Evolutionary conservation across 2,888 invertebrate genomes (phyloP), one percentile per base, ranked within the genome.

Genomic region (Spodoptera littoralis): DNA sequence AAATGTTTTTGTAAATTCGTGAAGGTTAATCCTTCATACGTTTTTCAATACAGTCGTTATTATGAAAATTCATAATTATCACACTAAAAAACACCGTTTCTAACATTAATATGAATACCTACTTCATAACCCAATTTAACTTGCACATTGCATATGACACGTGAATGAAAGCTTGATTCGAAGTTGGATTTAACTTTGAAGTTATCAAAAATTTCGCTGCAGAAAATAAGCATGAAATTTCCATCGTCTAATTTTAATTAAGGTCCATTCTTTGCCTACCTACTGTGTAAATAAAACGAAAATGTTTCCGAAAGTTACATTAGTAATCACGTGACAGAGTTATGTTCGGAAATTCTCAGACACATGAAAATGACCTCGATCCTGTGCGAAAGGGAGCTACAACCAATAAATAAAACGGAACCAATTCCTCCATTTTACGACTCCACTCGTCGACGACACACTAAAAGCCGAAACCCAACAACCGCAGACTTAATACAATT

Each of bases 401-500:
- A 70, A 42, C 18, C 44, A 48, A 54, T 50, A 70, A 57, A 70
- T 62, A 61, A 60, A 69, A 50, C 47, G 43, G 58, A 58, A 61
- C 46, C 51, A 30, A 65, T 65, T 65, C 47, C 55, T 62, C 52
- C 48, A 62, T 73, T 69, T 77, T 58, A 69, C 73, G 66, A 71
- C 53, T 60, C 51, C 18, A 13, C 53, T 60, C 52, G 48, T 11
- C 52, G 66, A 61, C 62, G 59, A 65, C 61, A 69, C 48, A 62
- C 56, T 77, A 71, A 77, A 76, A 75, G 78, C 78, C 65, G 57
- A 72, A 70, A 61, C 79, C 76, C 72, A 57, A 48, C 63, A 55
- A 74, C 73, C 76, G 61, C 70, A 73, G 67, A 58, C 72, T 67
- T 78, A 71, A 78, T 83, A 79, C 74, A 83, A 82, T 82, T 82